Evolutionary conservation across 2,888 invertebrate genomes (phyloP).

Genomic region (Ommatoiulus sabulosus): DNA sequence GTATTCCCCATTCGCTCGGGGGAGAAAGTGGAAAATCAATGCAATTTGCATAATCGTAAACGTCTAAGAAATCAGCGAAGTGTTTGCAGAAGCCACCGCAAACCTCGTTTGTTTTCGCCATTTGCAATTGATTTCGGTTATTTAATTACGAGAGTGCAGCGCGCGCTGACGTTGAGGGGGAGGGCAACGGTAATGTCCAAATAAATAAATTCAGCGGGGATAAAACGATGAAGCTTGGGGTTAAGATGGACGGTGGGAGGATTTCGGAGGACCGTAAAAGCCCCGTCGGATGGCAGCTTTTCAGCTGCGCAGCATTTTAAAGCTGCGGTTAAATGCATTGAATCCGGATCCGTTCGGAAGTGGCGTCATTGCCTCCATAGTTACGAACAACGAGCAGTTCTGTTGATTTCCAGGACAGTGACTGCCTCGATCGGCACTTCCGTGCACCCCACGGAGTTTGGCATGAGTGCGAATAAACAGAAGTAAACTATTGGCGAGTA

Average conservation of each 20-base stretch:
- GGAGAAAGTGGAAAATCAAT: constrained; percentile 14
- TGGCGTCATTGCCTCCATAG: neutral
- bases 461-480: too few relatives aligned
- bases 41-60: constrained; percentile 20
- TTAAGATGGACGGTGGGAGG: neutral
- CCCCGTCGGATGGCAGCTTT: neutral
- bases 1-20: neutral
- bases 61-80: constrained; percentile 1
- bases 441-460: too few relatives aligned
- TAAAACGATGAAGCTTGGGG: neutral
- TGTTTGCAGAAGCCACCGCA: constrained; percentile 19
- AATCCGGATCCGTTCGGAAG: neutral
- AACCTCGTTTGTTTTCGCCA: constrained; percentile 11
- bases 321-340: neutral
- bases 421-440: too few relatives aligned
- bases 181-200: neutral
- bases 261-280: neutral
- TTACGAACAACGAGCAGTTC: too few relatives aligned
- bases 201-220: neutral
- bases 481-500: too few relatives aligned
- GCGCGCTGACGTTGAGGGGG: neutral
- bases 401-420: too few relatives aligned
- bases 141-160: constrained; percentile 11
- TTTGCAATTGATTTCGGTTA: constrained; percentile 11
- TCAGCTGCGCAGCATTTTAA: neutral